Evolutionary conservation across 1,140 invertebrate species (phyloP).

Genomic region (Solen grandis): DNA sequence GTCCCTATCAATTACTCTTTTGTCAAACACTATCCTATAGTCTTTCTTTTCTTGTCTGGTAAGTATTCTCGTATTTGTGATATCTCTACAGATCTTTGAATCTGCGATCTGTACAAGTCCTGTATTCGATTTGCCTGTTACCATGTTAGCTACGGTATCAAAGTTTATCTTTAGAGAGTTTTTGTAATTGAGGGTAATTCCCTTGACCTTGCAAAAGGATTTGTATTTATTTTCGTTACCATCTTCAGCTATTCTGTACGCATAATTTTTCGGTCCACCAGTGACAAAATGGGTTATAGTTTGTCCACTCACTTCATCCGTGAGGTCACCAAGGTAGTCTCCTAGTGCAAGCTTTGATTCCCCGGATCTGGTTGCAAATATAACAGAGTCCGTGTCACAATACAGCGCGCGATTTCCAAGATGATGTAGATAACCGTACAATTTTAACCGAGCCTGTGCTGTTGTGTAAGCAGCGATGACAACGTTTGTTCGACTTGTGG

Average conservation of each 20-base stretch:
- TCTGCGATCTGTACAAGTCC: background rate
- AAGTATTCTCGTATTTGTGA: background rate
- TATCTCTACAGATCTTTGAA: constrained; percentile 3
- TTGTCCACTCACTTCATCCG: background rate
- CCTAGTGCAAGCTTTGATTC: background rate
- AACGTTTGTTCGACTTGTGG: constrained; percentile 66
- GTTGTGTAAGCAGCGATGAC: constrained; percentile 77
- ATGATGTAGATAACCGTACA: constrained; percentile 75
- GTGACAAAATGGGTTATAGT: constrained; percentile 14
- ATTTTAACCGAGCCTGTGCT: constrained; percentile 76
- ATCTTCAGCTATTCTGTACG: background rate
- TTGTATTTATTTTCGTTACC: background rate
- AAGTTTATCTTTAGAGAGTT: constrained; percentile 9
- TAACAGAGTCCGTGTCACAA: constrained; percentile 78
- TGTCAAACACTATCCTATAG: constrained; percentile 10
- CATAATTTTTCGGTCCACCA: constrained; percentile 45
- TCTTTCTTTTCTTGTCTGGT: constrained; percentile 5
- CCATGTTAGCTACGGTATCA: background rate
- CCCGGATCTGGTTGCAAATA: constrained; percentile 63
- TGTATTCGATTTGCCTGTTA: background rate
- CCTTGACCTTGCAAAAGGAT: constrained; percentile 25
- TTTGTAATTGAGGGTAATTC: constrained; percentile 22
- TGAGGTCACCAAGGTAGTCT: background rate
- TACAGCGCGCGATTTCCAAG: constrained; percentile 75
- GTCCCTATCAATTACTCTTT: constrained; percentile 1